Conservation (phyloP, 2,888 invertebrate species). For the Mythimna ferrago region DNA sequence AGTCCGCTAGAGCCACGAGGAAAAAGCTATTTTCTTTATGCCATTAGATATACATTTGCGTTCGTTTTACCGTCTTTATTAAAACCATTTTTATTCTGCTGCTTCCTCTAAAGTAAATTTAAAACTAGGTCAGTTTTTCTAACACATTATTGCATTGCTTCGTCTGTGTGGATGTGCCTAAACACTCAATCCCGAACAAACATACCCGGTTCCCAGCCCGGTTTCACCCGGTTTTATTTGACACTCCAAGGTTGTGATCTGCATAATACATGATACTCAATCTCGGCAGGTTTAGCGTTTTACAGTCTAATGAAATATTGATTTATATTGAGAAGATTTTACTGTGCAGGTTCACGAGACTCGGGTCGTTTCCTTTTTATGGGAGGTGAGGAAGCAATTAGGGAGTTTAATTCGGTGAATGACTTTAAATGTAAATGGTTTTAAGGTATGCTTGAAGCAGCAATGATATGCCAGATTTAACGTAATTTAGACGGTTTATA, state of each 20-base stretch:
- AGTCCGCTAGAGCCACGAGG: too few relatives aligned
- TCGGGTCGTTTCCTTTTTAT: slow-evolving; percentile 37
- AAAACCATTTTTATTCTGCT: background rate
- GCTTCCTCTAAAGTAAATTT: slow-evolving; percentile 1
- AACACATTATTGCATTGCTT: slow-evolving; percentile 50
- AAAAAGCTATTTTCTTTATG: too few relatives aligned
- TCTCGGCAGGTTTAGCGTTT: slow-evolving; percentile 46
- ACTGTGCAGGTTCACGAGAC: background rate
- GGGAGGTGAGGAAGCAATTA: slow-evolving; percentile 17
- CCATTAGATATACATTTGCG: too few relatives aligned
- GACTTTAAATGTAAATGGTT: background rate
- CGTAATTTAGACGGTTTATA: background rate
- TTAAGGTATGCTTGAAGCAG: background rate
- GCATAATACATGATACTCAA: slow-evolving; percentile 63
- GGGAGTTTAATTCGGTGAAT: slow-evolving; percentile 10
- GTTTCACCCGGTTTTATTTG: slow-evolving; percentile 46
- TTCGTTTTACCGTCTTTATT: background rate
- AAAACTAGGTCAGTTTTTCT: slow-evolving; percentile 32
- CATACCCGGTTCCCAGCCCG: slow-evolving; percentile 34
- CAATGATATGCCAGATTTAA: background rate
- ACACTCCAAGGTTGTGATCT: slow-evolving; percentile 51
- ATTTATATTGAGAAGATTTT: slow-evolving; percentile 47
- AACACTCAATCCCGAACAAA: slow-evolving; percentile 65
- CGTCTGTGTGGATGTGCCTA: slow-evolving; percentile 41
- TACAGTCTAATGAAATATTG: slow-evolving; percentile 56